Evolutionary conservation across 2,797 vertebrate species (phyloP).

Genomic region (Eidolon dupreanum): DNA sequence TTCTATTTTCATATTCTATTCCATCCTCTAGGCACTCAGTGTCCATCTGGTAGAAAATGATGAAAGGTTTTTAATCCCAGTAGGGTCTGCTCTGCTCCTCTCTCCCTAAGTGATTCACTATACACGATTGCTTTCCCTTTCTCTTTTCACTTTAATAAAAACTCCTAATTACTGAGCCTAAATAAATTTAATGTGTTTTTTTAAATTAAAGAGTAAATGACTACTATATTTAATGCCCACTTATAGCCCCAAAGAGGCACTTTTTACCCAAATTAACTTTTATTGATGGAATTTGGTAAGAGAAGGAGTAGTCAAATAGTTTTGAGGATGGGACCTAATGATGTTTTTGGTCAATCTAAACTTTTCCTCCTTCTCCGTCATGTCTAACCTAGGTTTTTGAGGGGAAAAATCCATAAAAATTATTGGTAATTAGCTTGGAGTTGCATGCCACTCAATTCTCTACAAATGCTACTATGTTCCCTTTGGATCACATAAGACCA

Average conservation of each 20-base stretch:
- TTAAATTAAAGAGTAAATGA: neutral
- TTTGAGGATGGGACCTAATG: neutral
- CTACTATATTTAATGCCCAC: neutral
- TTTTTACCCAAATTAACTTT: neutral
- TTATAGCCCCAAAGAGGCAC: neutral
- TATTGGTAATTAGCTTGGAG: neutral
- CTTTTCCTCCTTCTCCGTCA: neutral
- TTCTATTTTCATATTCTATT: neutral
- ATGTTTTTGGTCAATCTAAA: neutral
- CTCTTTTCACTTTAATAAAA: neutral
- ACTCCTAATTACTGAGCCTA: neutral
- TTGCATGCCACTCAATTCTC: neutral
- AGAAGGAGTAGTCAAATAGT: neutral
- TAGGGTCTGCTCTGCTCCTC: neutral
- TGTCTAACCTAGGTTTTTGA: neutral
- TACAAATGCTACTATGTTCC: neutral
- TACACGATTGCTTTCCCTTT: neutral
- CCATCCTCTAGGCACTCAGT: too few species aligned
- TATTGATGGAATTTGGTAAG: neutral
- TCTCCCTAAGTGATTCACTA: neutral
- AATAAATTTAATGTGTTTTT: neutral
- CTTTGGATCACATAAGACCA: rapidly evolving
- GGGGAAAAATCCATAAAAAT: neutral
- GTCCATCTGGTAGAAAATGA: neutral
- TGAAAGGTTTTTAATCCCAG: neutral